A percentile compares a stretch with the other conserved stretches of the same genome.
Evolutionary conservation across 2,113 vertebrate species (phyloP).

Genomic region (Lepidothrix coronata): DNA sequence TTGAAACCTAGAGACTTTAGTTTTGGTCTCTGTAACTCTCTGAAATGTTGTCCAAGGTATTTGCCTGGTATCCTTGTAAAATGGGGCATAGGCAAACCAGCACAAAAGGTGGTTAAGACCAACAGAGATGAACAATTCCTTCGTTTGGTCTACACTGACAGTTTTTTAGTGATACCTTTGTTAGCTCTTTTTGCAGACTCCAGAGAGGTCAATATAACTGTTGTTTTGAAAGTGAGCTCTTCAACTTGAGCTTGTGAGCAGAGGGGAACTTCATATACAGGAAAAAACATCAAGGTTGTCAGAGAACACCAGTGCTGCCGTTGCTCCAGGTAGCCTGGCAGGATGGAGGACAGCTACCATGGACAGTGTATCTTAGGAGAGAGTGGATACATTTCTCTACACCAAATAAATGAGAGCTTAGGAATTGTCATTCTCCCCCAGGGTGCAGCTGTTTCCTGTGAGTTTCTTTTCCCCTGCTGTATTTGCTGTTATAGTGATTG

Average conservation of each 20-base stretch:
- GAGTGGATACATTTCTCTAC: background rate
- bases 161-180: background rate
- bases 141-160: background rate
- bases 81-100: background rate
- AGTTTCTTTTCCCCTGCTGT: background rate
- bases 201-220: background rate
- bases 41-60: background rate
- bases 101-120: background rate
- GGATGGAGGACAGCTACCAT: background rate
- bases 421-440: background rate
- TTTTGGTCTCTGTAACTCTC: background rate
- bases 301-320: background rate
- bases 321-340: background rate
- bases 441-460: background rate
- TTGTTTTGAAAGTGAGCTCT: background rate
- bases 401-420: background rate
- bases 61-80: background rate
- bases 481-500: accelerated
- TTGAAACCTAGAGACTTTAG: background rate
- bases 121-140: background rate
- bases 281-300: background rate
- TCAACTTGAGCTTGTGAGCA: background rate
- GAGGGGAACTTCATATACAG: background rate
- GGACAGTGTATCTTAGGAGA: background rate
- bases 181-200: background rate